phyloP scores from a whole-genome alignment of 2,888 invertebrate species.

The Coenonympha glycerion region DNA sequence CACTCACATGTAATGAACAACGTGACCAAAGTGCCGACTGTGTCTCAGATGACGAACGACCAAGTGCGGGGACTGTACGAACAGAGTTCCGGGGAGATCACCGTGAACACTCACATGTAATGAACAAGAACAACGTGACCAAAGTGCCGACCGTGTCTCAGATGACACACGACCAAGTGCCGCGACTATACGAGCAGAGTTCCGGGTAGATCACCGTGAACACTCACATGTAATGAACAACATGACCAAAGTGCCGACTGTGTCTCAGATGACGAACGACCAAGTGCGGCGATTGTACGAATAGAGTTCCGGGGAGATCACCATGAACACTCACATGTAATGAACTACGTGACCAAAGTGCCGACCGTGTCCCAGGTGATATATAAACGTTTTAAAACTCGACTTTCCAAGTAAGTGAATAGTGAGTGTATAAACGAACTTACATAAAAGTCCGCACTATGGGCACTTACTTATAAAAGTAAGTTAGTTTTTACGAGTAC shows the following conservation, averaged over 20 bases:
- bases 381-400: too few species aligned
- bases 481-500: too few species aligned
- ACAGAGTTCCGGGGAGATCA: constrained; percentile 53
- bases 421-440: too few species aligned
- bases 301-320: constrained; percentile 53
- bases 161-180: constrained; percentile 61
- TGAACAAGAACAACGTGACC: constrained; percentile 42
- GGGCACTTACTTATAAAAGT: too few species aligned
- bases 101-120: constrained; percentile 61
- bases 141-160: constrained; percentile 61
- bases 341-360: constrained; percentile 46
- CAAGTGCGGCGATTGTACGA: constrained; percentile 61
- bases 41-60: constrained; percentile 64
- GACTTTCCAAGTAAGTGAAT: too few species aligned
- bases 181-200: constrained; percentile 59
- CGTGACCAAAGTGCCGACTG: constrained; percentile 50
- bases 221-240: constrained; percentile 59
- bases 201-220: constrained; percentile 52
- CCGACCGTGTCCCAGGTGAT: constrained; percentile 63
- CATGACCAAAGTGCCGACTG: constrained; percentile 50
- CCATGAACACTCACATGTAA: constrained; percentile 61
- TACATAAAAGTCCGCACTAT: too few species aligned
- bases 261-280: constrained; percentile 64
- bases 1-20: constrained; percentile 59
- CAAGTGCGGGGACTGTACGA: constrained; percentile 61